Evolutionary conservation across 2,797 vertebrate species (phyloP).

Genomic region (Pseudochirops cupreus): DNA sequence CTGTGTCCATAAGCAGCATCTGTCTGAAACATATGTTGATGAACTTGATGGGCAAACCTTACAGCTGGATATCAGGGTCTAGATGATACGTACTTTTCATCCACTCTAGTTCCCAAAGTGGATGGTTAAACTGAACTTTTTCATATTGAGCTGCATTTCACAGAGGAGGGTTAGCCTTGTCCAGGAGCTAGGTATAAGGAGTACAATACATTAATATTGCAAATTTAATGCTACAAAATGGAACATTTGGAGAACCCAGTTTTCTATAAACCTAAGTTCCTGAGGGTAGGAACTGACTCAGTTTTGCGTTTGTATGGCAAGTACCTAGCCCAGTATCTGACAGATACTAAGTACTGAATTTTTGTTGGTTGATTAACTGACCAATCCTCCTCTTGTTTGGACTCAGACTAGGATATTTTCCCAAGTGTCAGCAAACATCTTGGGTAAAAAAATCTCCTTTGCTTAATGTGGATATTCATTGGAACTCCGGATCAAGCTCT

Average conservation of each 20-base stretch:
- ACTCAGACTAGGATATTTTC: neutral
- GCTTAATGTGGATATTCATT: neutral
- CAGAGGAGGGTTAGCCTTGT: neutral
- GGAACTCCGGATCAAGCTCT: neutral
- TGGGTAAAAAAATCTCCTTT: neutral
- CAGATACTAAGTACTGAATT: neutral
- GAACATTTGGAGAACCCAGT: neutral
- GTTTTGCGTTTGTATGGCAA: neutral
- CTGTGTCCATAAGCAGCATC: neutral
- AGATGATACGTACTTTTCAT: neutral
- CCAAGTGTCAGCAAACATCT: neutral
- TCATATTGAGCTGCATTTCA: neutral
- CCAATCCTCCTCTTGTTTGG: neutral
- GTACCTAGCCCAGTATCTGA: neutral
- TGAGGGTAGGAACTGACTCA: neutral
- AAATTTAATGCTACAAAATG: neutral
- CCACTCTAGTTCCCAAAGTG: neutral
- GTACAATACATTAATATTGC: neutral
- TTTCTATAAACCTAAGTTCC: neutral
- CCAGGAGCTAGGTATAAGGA: neutral
- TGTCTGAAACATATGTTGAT: neutral
- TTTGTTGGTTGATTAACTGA: neutral
- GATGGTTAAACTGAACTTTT: neutral
- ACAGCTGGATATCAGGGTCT: neutral
- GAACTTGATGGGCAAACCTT: neutral